Base-by-base conservation (phyloP, 35 echinoderm and acorn worm genomes). In the Chiridota heheva region DNA sequence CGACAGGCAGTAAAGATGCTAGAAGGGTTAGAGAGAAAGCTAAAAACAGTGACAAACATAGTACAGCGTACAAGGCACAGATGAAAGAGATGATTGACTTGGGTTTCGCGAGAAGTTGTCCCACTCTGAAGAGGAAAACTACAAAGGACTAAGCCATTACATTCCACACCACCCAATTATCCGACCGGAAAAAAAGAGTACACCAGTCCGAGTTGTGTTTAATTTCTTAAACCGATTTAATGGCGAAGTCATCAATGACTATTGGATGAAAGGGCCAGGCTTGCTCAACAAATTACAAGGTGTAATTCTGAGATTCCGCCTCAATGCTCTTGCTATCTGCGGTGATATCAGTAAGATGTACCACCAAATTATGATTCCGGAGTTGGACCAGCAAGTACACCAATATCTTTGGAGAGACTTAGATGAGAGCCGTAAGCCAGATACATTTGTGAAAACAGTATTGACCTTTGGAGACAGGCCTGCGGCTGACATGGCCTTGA, bases 231-330 rank as follows among this genome's bases (percentile, higher is more conserved):
- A 76, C 30, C 43, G 27, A 44, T 87, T 68, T 17, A 46, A 65
- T 31, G 85, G 85, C 5, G 47, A 73, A 30, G 60, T 8, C 5
- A 26, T 87, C 18, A 91, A 91, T 7, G 89, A 82, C 56, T 81
- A 92, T 33, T 92, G 89, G 76, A 40, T 73, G 0, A 87, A 92
- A 55, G 89, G 83, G 29, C 84, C 89, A 80, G 83, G 87, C 40
- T 56, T 87, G 12, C 76, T 87, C 30, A 87, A 92, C 67, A 87
- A 74, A 8, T 36, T 87, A n/a, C 26, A 55, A 44, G 83, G 90
- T 6, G 83, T 92, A 13, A 24, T 87, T 0, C 6, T 92, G 18
- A 34, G 67, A 17, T 92, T 92, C 77, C 44, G 80, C 2, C 25
- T 51, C 7, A 1, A 82, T 35, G 32, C 68, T 7, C 40, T 72